These are phyloP conservation scores for Ligdia adustata DNA, from an alignment of 2,888 invertebrate genomes.

Conservation along the genomic window DNA sequence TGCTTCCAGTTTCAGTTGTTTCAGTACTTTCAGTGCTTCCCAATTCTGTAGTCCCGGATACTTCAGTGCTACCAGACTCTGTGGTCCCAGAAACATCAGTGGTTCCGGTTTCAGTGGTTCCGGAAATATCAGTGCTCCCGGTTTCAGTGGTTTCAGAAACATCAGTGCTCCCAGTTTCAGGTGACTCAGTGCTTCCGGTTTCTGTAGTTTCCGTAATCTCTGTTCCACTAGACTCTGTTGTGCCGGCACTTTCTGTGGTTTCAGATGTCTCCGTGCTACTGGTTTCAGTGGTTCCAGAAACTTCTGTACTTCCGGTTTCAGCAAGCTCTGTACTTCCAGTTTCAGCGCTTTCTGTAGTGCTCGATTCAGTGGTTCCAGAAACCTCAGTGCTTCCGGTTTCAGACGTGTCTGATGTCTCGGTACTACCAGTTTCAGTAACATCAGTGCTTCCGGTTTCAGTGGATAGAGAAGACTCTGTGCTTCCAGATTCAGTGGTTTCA, in stretches of 20 bases:
- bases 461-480: slow-evolving; percentile 21
- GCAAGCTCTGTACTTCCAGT: slow-evolving; percentile 3
- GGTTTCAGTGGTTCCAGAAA: slow-evolving; percentile 7
- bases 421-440: slow-evolving; percentile 14
- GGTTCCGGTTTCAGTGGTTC: slow-evolving; percentile 24
- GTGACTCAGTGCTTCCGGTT: slow-evolving; percentile 13
- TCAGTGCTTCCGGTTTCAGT: slow-evolving; percentile 17
- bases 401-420: background rate
- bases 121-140: slow-evolving; percentile 21
- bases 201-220: slow-evolving; percentile 21
- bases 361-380: too few species aligned
- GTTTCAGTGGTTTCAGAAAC: slow-evolving; percentile 23
- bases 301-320: background rate
- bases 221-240: slow-evolving; percentile 3
- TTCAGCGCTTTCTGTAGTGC: too few species aligned
- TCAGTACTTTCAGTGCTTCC: slow-evolving; percentile 6
- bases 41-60: slow-evolving; percentile 2
- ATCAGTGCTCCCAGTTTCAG: slow-evolving; percentile 8
- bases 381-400: too few species aligned
- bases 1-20: slow-evolving; percentile 23
- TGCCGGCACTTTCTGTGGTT: slow-evolving; percentile 21
- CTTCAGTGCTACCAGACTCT: slow-evolving; percentile 20
- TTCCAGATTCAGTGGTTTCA: slow-evolving; percentile 7
- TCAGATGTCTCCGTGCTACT: slow-evolving; percentile 9
- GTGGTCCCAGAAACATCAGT: slow-evolving; percentile 27